Base-by-base conservation (phyloP, 2,113 vertebrate species). In the Benitochromis conjunctus region DNA sequence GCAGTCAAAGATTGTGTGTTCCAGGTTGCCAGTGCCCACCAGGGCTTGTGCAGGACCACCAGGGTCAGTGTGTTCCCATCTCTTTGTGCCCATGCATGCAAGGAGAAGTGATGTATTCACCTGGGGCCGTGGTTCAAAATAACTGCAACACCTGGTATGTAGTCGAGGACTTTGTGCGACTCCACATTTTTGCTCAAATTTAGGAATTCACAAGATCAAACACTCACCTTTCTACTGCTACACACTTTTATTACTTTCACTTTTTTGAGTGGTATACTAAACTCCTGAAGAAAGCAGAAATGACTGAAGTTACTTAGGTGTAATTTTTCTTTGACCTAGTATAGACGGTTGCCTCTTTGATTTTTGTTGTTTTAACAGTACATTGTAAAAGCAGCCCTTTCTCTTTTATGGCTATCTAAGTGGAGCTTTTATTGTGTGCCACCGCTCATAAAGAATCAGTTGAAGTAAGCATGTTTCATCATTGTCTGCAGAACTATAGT, bases 91-190 rank as follows among this genome's bases (percentile, higher is more conserved):
- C 96, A 8, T 99, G 98, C 86, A 82, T 85, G 69, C 94, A 96
- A 3, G 95, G 92, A n/a, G 94, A 88, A n/a, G 82, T 48, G 34
- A 84, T 41, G 1, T 88, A 97, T 77, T 90, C 88, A 0, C 92
- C 96, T 0, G 97, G 97, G 2, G 94, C 92, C 51, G 81, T 62
- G 3, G 80, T 96, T 11, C 88, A 81, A 21, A 94, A 92, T 80
- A 95, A 91, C 92, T 99, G 98, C 93, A 97, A 96, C 18, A 90
- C 51, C 86, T 99, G 98, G 98, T 98, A 92, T 18, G 97, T 79
- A 26, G 11, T 51, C 48, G 9, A 80, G 34, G 14, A 56, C 10
- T 29, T 51, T 76, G 71, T 9, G 10, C 2, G 19, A 9, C 51
- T n/a, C 9, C 8, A n/a, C 19, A 9, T n/a, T n/a, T 54, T n/a